Evolutionary conservation across 1,140 invertebrate species (phyloP).

Genomic region (Leptinotarsa undecemlineata): DNA sequence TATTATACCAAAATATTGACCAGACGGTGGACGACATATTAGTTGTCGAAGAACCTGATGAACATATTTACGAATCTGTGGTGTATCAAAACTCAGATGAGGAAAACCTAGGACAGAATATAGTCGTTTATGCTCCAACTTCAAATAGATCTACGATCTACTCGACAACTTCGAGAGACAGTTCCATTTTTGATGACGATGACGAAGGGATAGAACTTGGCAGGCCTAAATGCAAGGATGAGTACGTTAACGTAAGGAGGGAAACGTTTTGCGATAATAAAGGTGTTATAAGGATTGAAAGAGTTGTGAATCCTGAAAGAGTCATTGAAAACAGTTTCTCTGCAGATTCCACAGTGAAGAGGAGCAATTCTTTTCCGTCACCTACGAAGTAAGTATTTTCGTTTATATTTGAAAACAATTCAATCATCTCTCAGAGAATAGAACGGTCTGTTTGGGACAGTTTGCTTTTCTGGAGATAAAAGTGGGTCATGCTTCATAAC

Average conservation of each 20-base stretch:
- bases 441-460: too few relatives aligned
- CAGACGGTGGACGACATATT: background rate
- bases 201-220: constrained; percentile 22
- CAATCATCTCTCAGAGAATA: too few relatives aligned
- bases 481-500: too few relatives aligned
- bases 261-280: constrained; percentile 38
- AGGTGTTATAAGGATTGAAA: constrained; percentile 39
- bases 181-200: constrained; percentile 28
- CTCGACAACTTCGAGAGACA: constrained; percentile 36
- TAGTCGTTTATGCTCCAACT: constrained; percentile 15
- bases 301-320: constrained; percentile 20
- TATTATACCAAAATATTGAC: constrained; percentile 23
- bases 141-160: constrained; percentile 38
- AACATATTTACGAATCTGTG: background rate
- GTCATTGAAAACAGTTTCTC: background rate
- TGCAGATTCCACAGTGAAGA: constrained; percentile 16
- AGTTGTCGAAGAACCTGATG: background rate
- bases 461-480: too few relatives aligned
- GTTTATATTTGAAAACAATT: too few relatives aligned
- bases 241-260: constrained; percentile 27
- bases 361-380: constrained; percentile 12
- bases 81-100: background rate
- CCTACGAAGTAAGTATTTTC: background rate
- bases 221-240: constrained; percentile 13
- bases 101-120: background rate